Evolutionary conservation across 2,797 vertebrate species (phyloP).

Genomic region (Sebastes itinus): DNA sequence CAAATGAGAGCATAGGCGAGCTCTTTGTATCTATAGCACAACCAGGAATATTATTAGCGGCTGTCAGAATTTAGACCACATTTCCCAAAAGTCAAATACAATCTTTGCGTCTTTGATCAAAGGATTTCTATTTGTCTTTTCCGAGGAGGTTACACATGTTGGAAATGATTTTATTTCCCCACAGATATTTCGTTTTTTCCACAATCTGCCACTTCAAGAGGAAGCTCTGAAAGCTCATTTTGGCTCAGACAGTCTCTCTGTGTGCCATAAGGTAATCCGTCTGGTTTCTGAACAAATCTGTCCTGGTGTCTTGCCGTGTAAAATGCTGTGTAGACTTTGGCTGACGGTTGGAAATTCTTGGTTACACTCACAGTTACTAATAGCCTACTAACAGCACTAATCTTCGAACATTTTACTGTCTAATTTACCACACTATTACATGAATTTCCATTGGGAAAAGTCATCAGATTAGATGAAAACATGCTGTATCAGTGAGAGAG

Average conservation of each 20-base stretch:
- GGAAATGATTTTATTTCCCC: neutral
- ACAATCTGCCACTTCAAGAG: neutral
- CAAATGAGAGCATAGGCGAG: neutral
- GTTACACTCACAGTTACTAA: neutral
- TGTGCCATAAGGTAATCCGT: constrained; percentile 30
- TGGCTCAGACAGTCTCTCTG: constrained; percentile 1
- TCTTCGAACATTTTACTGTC: neutral
- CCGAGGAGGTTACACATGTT: neutral
- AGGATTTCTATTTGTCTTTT: neutral
- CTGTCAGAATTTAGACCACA: neutral
- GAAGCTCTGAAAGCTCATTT: constrained; percentile 17
- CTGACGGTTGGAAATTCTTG: neutral
- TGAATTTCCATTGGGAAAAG: neutral
- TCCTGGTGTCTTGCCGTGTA: constrained; percentile 9
- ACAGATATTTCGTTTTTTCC: constrained; percentile 1
- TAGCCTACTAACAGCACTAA: neutral
- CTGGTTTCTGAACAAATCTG: constrained; percentile 30
- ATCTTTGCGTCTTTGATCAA: neutral
- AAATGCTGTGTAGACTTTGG: neutral
- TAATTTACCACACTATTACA: neutral
- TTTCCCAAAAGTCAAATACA: neutral
- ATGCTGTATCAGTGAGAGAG: neutral
- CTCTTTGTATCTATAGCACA: neutral
- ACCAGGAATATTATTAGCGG: neutral
- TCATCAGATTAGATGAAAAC: neutral